These are phyloP conservation scores for Eulemur macaco DNA, from an alignment of 2,113 vertebrate genomes.

Conservation along the genomic window DNA sequence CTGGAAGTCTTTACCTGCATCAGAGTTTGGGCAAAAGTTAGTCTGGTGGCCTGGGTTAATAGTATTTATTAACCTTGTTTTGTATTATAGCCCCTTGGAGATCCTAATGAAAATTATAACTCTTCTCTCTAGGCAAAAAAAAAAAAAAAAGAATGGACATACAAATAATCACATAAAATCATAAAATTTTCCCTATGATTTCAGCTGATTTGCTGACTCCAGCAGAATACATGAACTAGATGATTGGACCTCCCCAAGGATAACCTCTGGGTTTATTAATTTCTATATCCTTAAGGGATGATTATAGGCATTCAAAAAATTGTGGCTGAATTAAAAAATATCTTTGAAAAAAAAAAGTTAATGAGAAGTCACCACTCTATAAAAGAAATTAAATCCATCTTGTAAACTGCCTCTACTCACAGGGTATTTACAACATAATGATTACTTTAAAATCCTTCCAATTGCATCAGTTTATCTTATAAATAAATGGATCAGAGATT, in stretches of 20 bases:
- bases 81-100: not conserved
- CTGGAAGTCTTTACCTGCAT: not conserved
- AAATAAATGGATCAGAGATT: constrained; percentile 33
- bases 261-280: not conserved
- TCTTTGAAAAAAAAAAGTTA: constrained; percentile 3
- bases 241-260: not conserved
- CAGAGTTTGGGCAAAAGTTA: not conserved
- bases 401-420: not conserved
- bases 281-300: not conserved
- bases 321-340: not conserved
- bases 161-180: not conserved
- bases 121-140: not conserved
- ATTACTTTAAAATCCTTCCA: not conserved
- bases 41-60: not conserved
- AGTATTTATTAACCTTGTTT: not conserved
- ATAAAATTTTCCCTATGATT: not conserved
- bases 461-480: constrained; percentile 21
- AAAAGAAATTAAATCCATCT: constrained; percentile 33
- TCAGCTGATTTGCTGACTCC: not conserved
- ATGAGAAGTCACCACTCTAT: constrained; percentile 19
- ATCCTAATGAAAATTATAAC: not conserved
- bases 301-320: not conserved
- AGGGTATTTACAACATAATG: constrained; percentile 2
- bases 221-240: not conserved
- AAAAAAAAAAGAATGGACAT: not conserved